Percentiles rank a stretch among this genome's conserved stretches.
phyloP scores from a whole-genome alignment of 2,113 vertebrate genomes.

The Abramis brama region DNA sequence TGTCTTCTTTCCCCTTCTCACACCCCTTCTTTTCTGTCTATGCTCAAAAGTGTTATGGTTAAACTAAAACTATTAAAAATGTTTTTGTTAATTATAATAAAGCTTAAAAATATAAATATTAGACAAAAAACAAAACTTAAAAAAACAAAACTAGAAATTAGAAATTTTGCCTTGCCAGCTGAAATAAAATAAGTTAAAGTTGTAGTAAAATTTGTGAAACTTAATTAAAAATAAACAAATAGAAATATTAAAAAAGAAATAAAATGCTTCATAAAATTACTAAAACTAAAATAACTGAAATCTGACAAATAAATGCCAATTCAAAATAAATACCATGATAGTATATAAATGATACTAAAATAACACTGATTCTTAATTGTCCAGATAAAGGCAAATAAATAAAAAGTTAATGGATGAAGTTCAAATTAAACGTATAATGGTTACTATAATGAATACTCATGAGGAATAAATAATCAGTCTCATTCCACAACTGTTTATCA shows the following conservation, averaged over 20 bases:
- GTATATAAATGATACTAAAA: too few species aligned
- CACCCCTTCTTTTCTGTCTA: neutral
- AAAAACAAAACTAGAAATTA: neutral
- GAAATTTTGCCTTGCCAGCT: neutral
- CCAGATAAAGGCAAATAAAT: too few species aligned
- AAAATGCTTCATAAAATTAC: neutral
- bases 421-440: neutral
- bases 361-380: too few species aligned
- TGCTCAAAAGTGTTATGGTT: neutral
- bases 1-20: neutral
- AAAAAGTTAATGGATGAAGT: neutral
- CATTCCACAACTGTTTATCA: slow-evolving; percentile 9
- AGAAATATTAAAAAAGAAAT: too few species aligned
- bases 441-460: neutral
- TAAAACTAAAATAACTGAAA: neutral
- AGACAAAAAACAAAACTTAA: neutral
- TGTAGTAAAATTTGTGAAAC: neutral
- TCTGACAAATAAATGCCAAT: neutral
- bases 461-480: neutral
- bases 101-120: neutral
- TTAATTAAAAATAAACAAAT: neutral
- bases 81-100: neutral
- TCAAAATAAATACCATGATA: neutral
- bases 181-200: neutral
- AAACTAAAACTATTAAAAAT: neutral